These are phyloP conservation scores for Drosophila pruinosa DNA, from an alignment of 1,140 invertebrate species.

Conservation along the genomic window DNA sequence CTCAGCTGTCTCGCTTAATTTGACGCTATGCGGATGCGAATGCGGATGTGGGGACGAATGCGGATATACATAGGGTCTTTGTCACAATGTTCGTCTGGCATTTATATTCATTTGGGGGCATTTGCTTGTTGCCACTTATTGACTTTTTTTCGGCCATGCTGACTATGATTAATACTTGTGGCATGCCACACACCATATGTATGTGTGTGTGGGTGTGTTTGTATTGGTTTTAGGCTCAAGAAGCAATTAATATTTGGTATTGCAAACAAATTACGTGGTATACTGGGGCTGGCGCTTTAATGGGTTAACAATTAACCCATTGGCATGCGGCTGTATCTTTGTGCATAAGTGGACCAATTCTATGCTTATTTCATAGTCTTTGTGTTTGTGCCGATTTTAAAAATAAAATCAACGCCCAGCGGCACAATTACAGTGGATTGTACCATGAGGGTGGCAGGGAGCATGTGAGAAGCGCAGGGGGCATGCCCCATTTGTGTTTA, in stretches of 20 bases:
- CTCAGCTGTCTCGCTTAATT: constrained; percentile 21
- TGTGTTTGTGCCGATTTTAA: not conserved
- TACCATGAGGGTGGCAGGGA: not conserved
- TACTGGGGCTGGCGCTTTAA: constrained; percentile 14
- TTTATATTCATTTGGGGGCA: constrained; percentile 39
- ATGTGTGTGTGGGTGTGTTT: not conserved
- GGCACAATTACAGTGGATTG: not conserved
- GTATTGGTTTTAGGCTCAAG: not conserved
- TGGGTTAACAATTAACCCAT: constrained; percentile 49
- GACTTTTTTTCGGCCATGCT: constrained; percentile 6
- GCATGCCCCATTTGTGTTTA: constrained; percentile 37
- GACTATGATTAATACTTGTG: constrained; percentile 42
- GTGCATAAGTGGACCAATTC: constrained; percentile 19
- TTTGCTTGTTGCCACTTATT: constrained; percentile 32
- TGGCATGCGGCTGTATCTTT: constrained; percentile 17
- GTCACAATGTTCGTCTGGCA: constrained; percentile 13
- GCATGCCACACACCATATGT: constrained; percentile 1
- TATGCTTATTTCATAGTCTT: not conserved
- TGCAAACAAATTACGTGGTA: constrained; percentile 18
- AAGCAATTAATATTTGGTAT: constrained; percentile 31
- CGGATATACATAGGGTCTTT: not conserved
- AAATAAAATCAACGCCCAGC: constrained; percentile 11
- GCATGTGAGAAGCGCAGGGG: not conserved
- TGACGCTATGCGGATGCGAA: constrained; percentile 9
- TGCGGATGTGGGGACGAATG: constrained; percentile 1